Conservation (phyloP, 2,797 vertebrate species). For the Tangara arthus region DNA sequence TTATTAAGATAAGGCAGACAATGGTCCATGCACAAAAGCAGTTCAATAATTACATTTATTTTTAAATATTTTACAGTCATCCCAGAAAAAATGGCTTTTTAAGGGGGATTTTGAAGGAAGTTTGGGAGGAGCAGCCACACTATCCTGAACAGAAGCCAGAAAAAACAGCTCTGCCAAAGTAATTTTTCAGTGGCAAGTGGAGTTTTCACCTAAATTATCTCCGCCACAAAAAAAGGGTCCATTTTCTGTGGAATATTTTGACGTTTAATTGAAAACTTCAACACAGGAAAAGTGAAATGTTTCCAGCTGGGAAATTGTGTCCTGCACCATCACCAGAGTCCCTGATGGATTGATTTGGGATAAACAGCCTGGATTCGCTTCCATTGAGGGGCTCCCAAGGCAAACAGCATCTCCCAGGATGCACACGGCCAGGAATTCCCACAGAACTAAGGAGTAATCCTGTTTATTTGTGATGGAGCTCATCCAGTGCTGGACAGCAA, state of each 20-base stretch:
- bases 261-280: neutral
- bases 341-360: neutral
- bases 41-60: neutral
- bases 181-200: neutral
- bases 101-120: neutral
- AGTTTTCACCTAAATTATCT: neutral
- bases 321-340: neutral
- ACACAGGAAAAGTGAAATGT: neutral
- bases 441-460: accelerated
- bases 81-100: neutral
- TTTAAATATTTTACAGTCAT: neutral
- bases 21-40: neutral
- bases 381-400: neutral
- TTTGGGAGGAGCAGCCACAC: neutral
- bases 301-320: neutral
- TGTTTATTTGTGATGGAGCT: neutral
- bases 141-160: neutral
- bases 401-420: neutral
- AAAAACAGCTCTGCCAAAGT: neutral
- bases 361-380: neutral
- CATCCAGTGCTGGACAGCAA: neutral
- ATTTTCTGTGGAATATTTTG: neutral
- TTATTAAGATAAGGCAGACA: neutral
- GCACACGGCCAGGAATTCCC: neutral
- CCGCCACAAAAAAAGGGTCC: neutral